phyloP scores from a whole-genome alignment of 2,797 vertebrate genomes.

The Helostoma temminkii region DNA sequence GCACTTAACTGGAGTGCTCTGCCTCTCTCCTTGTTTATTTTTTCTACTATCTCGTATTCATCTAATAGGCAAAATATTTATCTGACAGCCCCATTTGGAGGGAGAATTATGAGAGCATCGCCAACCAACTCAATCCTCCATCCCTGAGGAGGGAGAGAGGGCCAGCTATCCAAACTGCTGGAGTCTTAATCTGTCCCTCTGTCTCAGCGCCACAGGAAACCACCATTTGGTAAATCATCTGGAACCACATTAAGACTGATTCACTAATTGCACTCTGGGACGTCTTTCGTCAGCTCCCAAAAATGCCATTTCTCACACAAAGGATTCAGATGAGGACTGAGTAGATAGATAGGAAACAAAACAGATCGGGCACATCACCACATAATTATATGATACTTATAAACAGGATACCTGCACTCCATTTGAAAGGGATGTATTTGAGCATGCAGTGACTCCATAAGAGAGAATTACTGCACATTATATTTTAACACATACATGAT shows the following conservation, averaged over 20 bases:
- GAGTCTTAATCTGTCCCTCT: constrained; percentile 82
- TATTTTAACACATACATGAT: constrained; percentile 62
- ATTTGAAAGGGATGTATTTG: constrained; percentile 62
- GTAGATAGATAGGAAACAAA: constrained; percentile 53
- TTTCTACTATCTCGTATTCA: constrained; percentile 79
- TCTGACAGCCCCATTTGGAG: constrained; percentile 86
- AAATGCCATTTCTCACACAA: constrained; percentile 80
- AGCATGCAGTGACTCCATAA: constrained; percentile 47
- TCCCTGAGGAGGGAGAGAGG: constrained; percentile 70
- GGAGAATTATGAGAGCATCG: constrained; percentile 84
- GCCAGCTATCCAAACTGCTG: constrained; percentile 82
- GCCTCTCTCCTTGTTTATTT: constrained; percentile 83
- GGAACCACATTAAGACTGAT: constrained; percentile 84
- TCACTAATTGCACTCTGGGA: constrained; percentile 82
- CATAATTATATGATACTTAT: constrained; percentile 44
- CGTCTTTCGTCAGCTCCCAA: constrained; percentile 81
- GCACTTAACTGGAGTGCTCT: constrained; percentile 83
- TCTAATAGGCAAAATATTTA: constrained; percentile 89
- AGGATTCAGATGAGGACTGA: constrained; percentile 46
- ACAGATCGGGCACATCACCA: constrained; percentile 58
- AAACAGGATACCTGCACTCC: constrained; percentile 62
- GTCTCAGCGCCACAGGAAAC: constrained; percentile 85
- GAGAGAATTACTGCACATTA: constrained; percentile 52
- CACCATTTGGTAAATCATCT: constrained; percentile 86
- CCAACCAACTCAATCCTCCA: constrained; percentile 80